phyloP scores from a whole-genome alignment of 2,113 vertebrate genomes.

The Proteles cristata region DNA sequence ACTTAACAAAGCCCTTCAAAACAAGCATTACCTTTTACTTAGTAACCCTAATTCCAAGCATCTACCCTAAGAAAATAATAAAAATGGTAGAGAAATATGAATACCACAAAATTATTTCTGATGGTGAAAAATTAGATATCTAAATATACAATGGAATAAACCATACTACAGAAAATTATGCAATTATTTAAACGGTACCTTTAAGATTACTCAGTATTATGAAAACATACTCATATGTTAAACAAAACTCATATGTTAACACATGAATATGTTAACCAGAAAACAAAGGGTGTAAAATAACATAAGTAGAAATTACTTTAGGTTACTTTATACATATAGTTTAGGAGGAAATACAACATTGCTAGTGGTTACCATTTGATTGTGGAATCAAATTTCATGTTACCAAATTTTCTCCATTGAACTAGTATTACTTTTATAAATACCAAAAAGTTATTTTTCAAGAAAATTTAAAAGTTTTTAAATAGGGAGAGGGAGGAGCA shows the following conservation, averaged over 20 bases:
- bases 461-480: slow-evolving; percentile 29
- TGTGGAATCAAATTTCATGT: neutral
- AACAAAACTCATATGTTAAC: neutral
- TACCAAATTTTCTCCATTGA: slow-evolving; percentile 9
- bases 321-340: neutral
- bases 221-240: neutral
- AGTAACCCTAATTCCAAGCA: neutral
- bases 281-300: slow-evolving; percentile 2
- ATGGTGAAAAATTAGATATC: slow-evolving; percentile 7
- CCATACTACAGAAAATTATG: neutral
- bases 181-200: neutral
- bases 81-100: neutral
- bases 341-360: slow-evolving; percentile 25
- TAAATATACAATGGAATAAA: neutral
- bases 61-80: slow-evolving; percentile 18
- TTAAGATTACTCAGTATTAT: slow-evolving; percentile 11
- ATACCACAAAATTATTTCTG: neutral
- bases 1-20: slow-evolving; percentile 57
- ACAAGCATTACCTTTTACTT: slow-evolving; percentile 2
- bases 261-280: neutral
- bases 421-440: neutral
- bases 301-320: neutral
- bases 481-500: neutral
- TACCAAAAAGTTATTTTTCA: neutral
- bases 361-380: neutral